These are phyloP conservation scores for Nymphalis c-album DNA, from an alignment of 2,888 invertebrate genomes.

Conservation along the genomic window DNA sequence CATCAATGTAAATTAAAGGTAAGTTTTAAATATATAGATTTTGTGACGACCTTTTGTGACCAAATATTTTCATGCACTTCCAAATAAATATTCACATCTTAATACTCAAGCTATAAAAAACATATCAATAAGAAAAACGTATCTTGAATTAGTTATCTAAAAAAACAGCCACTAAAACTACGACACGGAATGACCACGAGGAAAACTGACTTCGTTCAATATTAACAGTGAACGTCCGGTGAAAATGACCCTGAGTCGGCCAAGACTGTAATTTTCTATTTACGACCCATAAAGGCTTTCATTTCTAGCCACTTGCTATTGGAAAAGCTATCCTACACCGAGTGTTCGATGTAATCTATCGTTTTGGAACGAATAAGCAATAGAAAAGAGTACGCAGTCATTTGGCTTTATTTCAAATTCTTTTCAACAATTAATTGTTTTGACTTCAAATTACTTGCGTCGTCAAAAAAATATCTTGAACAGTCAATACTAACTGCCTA, in stretches of 20 bases:
- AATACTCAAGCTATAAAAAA: neutral
- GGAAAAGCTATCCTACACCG: slow-evolving; percentile 50
- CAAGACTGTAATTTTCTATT: slow-evolving; percentile 66
- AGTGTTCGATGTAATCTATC: slow-evolving; percentile 27
- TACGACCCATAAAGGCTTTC: slow-evolving; percentile 70
- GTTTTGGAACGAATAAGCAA: slow-evolving; percentile 26
- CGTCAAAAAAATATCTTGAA: neutral
- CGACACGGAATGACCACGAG: slow-evolving; percentile 19
- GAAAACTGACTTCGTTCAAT: slow-evolving; percentile 41
- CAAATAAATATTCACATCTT: no score
- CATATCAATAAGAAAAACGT: neutral
- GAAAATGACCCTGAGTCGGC: slow-evolving; percentile 54
- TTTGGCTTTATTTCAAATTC: slow-evolving; percentile 12
- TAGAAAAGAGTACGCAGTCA: slow-evolving; percentile 21
- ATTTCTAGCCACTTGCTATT: slow-evolving; percentile 66
- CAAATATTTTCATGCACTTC: no score
- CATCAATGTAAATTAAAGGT: no score
- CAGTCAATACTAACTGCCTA: no score
- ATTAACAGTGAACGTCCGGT: slow-evolving; percentile 52
- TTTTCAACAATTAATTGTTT: neutral
- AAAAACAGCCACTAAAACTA: slow-evolving; percentile 11
- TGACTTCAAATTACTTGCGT: neutral
- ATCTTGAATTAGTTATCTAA: neutral
- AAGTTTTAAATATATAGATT: no score
- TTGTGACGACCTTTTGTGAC: no score